Base-by-base conservation (phyloP, 2,113 vertebrate genomes). In the Laticauda laticaudata region DNA sequence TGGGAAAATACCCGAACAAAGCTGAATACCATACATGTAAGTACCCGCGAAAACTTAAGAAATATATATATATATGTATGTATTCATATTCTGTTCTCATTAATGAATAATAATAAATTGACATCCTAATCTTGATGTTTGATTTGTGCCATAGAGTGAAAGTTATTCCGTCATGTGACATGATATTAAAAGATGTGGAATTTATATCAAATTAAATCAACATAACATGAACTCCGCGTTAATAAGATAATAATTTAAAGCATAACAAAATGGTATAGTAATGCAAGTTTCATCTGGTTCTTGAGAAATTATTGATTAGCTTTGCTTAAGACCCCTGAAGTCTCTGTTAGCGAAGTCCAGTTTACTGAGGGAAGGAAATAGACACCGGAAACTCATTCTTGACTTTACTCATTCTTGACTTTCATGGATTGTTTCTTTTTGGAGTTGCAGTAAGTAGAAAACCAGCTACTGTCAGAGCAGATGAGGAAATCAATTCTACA, bases 321-420 rank as follows among this genome's bases (percentile, higher is more conserved):
- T 88, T 26, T 3, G 0, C 4, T 0, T 0, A 0, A 11, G 39
- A 43, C 89, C 29, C 53, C 11, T 5, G 29, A 51, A 14, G 0
- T 53, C 23, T 29, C 43, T 69, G 45, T 0, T 29, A 48, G 48
- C 29, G 0, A 69, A 51, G 26, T 64, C 89, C 45, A 15, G 34
- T 64, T 90, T 88, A 48, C 56, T 54, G 48, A 88, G 12, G 48
- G 54, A 92, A 24, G 26, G 15, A n/a, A 57, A 5, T 29, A 48
- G 21, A n/a, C 51, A 43, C 48, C 51, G 81, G 3, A 7, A 24
- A 45, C 91, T 23, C 24, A 69, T 92, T 75, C 34, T 45, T 55
- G 34, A 54, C n/a, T n/a, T 39, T 56, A 45, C 91, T 23, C 24
- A 69, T 92, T 75, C 34, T n/a, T 55, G 34, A 54, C n/a, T n/a